These are phyloP conservation scores for Bolborhynchus lineola DNA, from an alignment of 2,113 vertebrate species.

Conservation along the genomic window DNA sequence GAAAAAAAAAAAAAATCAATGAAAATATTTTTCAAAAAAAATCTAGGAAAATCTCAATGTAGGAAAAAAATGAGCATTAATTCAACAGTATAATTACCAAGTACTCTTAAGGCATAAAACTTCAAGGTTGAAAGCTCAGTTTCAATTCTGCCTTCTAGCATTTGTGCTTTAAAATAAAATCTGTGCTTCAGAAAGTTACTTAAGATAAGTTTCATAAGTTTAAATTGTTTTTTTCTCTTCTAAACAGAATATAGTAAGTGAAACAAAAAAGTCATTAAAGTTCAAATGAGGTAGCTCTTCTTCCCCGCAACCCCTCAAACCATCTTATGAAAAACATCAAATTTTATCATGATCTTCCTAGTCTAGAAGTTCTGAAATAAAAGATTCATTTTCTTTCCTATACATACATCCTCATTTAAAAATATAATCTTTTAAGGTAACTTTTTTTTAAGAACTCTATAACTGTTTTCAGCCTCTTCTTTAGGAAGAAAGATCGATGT, in stretches of 20 bases:
- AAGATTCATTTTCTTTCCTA: background rate
- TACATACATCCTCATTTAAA: background rate
- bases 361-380: background rate
- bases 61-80: background rate
- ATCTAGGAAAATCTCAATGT: background rate
- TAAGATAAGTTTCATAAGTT: background rate
- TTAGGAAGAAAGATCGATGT: background rate
- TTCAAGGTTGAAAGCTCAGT: background rate
- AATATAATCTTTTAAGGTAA: background rate
- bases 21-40: background rate
- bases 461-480: background rate
- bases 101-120: background rate
- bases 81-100: background rate
- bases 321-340: background rate
- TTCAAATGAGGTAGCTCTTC: background rate
- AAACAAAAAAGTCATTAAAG: background rate
- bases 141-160: background rate
- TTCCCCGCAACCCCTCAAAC: background rate
- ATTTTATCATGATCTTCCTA: background rate
- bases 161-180: background rate
- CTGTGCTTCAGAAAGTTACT: background rate
- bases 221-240: background rate
- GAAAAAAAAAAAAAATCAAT: background rate
- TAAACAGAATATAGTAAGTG: background rate
- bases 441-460: background rate